phyloP scores from a whole-genome alignment of 2,113 vertebrate genomes.

The Chitala chitala region DNA sequence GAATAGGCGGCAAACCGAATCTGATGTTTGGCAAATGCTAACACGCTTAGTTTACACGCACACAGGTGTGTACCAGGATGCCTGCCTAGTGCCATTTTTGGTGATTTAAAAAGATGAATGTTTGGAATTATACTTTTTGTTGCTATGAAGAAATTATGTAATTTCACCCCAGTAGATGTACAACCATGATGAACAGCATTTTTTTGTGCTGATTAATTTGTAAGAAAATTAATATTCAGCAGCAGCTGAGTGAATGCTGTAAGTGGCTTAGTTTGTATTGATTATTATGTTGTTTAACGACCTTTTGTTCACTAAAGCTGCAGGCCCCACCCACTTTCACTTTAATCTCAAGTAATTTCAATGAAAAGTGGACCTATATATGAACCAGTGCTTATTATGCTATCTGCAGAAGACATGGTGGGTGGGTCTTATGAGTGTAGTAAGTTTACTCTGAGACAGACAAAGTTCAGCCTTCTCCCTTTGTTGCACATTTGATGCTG shows the following conservation, averaged over 20 bases:
- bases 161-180: not conserved
- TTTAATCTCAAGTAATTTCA: slow-evolving; percentile 45
- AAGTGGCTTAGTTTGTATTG: slow-evolving; percentile 50
- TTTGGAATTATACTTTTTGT: slow-evolving; percentile 57
- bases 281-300: slow-evolving; percentile 63
- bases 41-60: not conserved
- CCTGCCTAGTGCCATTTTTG: too few relatives aligned
- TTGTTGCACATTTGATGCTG: slow-evolving; percentile 51
- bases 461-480: slow-evolving; percentile 48
- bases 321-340: slow-evolving; percentile 50
- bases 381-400: slow-evolving; percentile 8
- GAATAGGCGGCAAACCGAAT: slow-evolving; percentile 43
- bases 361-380: slow-evolving; percentile 34
- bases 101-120: too few relatives aligned
- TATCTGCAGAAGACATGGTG: slow-evolving; percentile 22
- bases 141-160: not conserved
- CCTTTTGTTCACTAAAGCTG: slow-evolving; percentile 66
- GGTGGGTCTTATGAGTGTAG: slow-evolving; percentile 46
- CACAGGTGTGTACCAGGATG: too few relatives aligned
- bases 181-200: not conserved
- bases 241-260: slow-evolving; percentile 34
- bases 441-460: slow-evolving; percentile 49
- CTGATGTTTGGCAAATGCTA: not conserved
- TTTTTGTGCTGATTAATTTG: slow-evolving; percentile 54
- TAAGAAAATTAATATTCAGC: slow-evolving; percentile 52